These are phyloP conservation scores for Melanotaenia pygmaea DNA, from an alignment of 2,797 vertebrate genomes.

Conservation along the genomic window DNA sequence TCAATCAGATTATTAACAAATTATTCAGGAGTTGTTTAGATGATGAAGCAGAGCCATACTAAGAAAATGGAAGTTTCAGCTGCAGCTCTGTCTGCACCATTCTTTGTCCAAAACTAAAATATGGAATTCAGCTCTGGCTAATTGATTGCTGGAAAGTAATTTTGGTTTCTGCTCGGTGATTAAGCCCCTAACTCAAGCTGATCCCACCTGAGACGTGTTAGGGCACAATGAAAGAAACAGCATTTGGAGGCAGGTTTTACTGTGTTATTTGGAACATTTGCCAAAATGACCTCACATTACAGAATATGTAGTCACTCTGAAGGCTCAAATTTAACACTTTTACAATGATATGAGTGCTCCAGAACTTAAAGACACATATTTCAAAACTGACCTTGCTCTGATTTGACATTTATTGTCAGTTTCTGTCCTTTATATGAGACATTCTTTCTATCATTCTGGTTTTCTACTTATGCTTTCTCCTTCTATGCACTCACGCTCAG, in stretches of 20 bases:
- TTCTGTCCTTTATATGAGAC: conserved; percentile 52
- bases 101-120: conserved; percentile 25
- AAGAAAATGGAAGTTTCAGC: conserved; percentile 21
- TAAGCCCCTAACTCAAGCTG: conserved; percentile 22
- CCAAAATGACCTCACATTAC: conserved; percentile 22
- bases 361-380: conserved; percentile 17
- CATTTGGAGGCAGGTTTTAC: conserved; percentile 1
- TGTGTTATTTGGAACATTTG: conserved; percentile 21
- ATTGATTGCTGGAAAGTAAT: conserved; percentile 23
- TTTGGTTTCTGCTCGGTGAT: conserved; percentile 37
- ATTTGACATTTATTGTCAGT: conserved; percentile 53
- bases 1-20: not conserved
- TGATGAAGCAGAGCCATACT: conserved; percentile 6
- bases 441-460: conserved; percentile 22
- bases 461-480: conserved; percentile 13
- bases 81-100: conserved; percentile 9
- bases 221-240: conserved; percentile 25
- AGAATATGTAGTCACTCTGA: conserved; percentile 20
- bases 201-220: conserved; percentile 15
- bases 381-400: conserved; percentile 34
- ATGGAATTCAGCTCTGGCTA: conserved; percentile 7
- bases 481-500: conserved; percentile 20
- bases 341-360: conserved; percentile 10
- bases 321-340: conserved; percentile 11
- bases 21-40: conserved; percentile 11